Evolutionary conservation across 2,113 vertebrate species (phyloP).

Genomic region (Mus spicilegus): DNA sequence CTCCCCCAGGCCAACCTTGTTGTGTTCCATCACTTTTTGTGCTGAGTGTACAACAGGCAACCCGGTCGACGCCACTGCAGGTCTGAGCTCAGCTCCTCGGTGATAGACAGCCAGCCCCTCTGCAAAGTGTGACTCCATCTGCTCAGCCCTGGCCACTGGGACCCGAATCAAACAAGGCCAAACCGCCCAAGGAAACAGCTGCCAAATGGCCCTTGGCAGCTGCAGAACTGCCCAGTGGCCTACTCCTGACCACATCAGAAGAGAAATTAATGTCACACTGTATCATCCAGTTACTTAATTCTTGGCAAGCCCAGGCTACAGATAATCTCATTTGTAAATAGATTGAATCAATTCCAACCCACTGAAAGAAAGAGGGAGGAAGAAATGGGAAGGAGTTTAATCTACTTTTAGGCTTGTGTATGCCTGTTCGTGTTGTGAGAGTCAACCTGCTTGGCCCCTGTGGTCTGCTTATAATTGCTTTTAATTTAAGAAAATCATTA

Average conservation of each 20-base stretch:
- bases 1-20: not conserved
- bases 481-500: not conserved
- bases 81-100: not conserved
- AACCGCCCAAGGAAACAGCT: constrained; percentile 35
- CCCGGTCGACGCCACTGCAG: not conserved
- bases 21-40: not conserved
- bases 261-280: constrained; percentile 47
- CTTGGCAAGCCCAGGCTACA: constrained; percentile 54
- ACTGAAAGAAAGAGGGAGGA: not conserved
- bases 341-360: constrained; percentile 42
- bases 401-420: not conserved
- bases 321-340: constrained; percentile 67
- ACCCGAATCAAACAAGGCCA: not conserved
- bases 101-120: not conserved
- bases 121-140: constrained; percentile 42
- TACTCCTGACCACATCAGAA: constrained; percentile 59
- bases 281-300: constrained; percentile 63
- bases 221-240: not conserved
- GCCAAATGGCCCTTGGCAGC: constrained; percentile 67
- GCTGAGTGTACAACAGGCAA: not conserved
- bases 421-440: not conserved
- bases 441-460: not conserved
- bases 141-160: constrained; percentile 12
- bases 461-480: not conserved
- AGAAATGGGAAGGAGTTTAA: not conserved